A percentile compares a stretch with the other conserved stretches of the same genome.
These are phyloP conservation scores for Cebus imitator DNA, from an alignment of 2,113 vertebrate genomes.

Conservation along the genomic window DNA sequence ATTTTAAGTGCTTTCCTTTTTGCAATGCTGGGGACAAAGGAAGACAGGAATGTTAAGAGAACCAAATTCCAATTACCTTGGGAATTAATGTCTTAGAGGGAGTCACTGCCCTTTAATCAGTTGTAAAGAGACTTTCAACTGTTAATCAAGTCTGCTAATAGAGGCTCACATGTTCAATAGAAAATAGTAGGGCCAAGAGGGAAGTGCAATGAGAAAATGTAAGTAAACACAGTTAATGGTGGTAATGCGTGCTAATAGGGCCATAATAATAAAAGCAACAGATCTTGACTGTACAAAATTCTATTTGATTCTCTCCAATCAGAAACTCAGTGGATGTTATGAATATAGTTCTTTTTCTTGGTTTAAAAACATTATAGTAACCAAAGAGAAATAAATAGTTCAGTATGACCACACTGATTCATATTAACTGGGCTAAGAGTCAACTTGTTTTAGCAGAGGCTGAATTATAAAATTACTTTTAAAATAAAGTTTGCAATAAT, in stretches of 20 bases:
- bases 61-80: constrained; percentile 63
- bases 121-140: constrained; percentile 20
- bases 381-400: constrained; percentile 44
- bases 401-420: not conserved
- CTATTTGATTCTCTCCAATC: not conserved
- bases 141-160: constrained; percentile 37
- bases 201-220: not conserved
- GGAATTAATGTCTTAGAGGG: constrained; percentile 39
- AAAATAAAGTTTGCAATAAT: constrained; percentile 46
- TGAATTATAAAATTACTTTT: constrained; percentile 49
- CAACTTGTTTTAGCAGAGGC: constrained; percentile 18
- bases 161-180: constrained; percentile 43
- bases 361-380: constrained; percentile 42
- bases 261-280: constrained; percentile 36
- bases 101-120: constrained; percentile 62
- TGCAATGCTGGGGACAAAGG: constrained; percentile 20
- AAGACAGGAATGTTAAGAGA: constrained; percentile 61
- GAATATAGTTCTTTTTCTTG: constrained; percentile 22
- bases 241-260: not conserved
- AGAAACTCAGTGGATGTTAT: constrained; percentile 16
- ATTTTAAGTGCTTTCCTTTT: constrained; percentile 54
- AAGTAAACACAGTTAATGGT: not conserved
- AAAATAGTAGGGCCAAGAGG: not conserved
- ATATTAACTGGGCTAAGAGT: not conserved
- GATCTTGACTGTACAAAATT: constrained; percentile 30